A percentile compares a stretch with the other conserved stretches of the same genome.
Evolutionary conservation across 2,797 vertebrate genomes (phyloP).

Genomic region (Spinus olivaceus): DNA sequence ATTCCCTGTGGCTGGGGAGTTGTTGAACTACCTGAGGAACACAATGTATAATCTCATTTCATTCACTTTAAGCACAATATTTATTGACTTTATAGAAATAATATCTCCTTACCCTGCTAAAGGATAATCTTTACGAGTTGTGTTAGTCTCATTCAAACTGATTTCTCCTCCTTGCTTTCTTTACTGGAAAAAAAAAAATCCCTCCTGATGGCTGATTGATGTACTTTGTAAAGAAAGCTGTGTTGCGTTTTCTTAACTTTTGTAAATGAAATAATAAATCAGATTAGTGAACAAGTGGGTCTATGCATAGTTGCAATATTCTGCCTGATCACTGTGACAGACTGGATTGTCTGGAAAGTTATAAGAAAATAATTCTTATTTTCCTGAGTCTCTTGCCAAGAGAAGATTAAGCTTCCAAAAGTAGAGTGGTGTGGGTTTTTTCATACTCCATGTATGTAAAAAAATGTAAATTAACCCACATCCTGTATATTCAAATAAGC

Average conservation of each 20-base stretch:
- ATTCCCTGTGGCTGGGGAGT: not conserved
- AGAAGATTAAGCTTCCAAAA: not conserved
- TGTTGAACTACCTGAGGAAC: conserved; percentile 17
- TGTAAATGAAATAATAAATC: conserved; percentile 27
- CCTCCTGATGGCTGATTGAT: not conserved
- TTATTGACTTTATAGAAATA: conserved; percentile 5
- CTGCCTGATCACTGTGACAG: conserved; percentile 27
- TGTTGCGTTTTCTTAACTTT: not conserved
- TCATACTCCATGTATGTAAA: not conserved
- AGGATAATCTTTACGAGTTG: not conserved
- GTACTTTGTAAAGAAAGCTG: not conserved
- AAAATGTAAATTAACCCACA: not conserved
- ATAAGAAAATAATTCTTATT: not conserved
- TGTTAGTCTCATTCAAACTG: not conserved
- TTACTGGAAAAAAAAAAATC: not conserved
- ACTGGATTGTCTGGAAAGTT: not conserved
- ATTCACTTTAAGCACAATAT: conserved; percentile 24
- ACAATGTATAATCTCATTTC: not conserved
- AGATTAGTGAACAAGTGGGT: conserved; percentile 12
- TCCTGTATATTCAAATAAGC: not conserved
- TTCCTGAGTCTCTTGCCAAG: not conserved
- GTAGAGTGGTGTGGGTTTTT: not conserved
- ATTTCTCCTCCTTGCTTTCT: not conserved
- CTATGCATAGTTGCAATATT: conserved; percentile 23
- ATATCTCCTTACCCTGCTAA: not conserved